These are phyloP conservation scores for Achlya flavicornis DNA, from an alignment of 2,888 invertebrate genomes.

Conservation along the genomic window DNA sequence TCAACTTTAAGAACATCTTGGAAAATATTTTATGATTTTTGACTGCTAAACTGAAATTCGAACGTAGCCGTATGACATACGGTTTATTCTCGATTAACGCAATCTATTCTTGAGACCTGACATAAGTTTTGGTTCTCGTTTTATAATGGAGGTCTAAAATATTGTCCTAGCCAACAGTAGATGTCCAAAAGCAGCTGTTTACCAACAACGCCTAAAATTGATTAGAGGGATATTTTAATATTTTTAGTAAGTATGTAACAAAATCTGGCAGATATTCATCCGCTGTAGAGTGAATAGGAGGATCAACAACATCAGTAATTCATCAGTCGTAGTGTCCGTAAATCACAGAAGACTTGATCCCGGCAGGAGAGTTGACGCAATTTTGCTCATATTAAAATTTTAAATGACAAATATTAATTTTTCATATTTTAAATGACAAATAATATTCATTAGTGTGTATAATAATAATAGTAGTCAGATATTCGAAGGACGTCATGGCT, in stretches of 20 bases:
- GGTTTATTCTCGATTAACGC: too few relatives aligned
- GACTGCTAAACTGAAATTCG: too few relatives aligned
- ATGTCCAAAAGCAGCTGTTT: background rate
- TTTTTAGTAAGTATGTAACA: background rate
- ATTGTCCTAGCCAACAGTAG: background rate
- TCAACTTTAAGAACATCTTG: too few relatives aligned
- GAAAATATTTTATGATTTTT: too few relatives aligned
- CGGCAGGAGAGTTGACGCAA: slow-evolving; percentile 17
- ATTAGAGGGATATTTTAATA: background rate
- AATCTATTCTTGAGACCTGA: too few relatives aligned
- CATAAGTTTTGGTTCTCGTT: too few relatives aligned
- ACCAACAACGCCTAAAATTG: background rate
- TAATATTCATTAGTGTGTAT: background rate
- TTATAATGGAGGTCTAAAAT: too few relatives aligned
- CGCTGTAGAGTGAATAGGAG: too few relatives aligned
- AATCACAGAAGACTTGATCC: background rate
- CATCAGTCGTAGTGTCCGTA: background rate
- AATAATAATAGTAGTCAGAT: background rate
- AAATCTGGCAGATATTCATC: background rate
- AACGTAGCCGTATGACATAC: too few relatives aligned
- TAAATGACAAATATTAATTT: slow-evolving; percentile 8
- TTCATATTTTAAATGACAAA: slow-evolving; percentile 8
- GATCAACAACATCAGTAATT: too few relatives aligned
- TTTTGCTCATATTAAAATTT: slow-evolving; percentile 21
- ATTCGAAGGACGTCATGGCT: background rate